phyloP scores from a whole-genome alignment of 2,113 vertebrate species.

The Anguilla rostrata region DNA sequence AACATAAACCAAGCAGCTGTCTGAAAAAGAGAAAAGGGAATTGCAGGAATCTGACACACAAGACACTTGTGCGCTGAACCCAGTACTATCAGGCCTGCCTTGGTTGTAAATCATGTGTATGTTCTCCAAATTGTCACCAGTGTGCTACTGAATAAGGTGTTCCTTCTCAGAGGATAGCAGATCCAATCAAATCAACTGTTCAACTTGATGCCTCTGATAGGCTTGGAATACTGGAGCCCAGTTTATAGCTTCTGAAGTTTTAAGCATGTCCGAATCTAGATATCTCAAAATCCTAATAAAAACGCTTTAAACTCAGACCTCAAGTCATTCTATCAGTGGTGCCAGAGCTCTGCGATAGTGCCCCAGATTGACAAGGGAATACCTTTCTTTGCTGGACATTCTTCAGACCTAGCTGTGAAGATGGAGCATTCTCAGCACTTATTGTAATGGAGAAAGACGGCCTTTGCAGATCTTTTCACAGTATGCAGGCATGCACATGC shows the following conservation, averaged over 20 bases:
- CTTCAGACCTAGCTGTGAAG: not conserved
- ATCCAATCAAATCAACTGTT: slow-evolving; percentile 6
- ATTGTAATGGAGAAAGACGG: not conserved
- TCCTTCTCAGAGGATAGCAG: not conserved
- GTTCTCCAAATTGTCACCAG: not conserved
- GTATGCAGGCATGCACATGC: not conserved
- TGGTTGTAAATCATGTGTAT: slow-evolving; percentile 3
- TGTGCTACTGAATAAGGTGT: not conserved
- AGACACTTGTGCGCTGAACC: not conserved
- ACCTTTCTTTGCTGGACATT: not conserved
- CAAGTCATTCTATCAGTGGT: not conserved
- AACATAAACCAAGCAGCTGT: slow-evolving; percentile 53
- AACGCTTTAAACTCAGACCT: not conserved
- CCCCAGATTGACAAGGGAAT: not conserved
- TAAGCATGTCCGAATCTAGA: not conserved
- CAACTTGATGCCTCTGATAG: not conserved
- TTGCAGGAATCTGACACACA: not conserved
- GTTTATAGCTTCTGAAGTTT: not conserved
- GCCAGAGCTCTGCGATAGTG: not conserved
- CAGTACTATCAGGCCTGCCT: not conserved
- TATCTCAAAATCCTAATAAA: not conserved
- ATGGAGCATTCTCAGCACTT: not conserved
- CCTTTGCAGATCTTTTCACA: not conserved
- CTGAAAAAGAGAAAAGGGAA: slow-evolving; percentile 38
- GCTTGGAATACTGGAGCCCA: not conserved